Conservation (phyloP, 2,888 invertebrate species). For the Drosophila meridiana region DNA sequence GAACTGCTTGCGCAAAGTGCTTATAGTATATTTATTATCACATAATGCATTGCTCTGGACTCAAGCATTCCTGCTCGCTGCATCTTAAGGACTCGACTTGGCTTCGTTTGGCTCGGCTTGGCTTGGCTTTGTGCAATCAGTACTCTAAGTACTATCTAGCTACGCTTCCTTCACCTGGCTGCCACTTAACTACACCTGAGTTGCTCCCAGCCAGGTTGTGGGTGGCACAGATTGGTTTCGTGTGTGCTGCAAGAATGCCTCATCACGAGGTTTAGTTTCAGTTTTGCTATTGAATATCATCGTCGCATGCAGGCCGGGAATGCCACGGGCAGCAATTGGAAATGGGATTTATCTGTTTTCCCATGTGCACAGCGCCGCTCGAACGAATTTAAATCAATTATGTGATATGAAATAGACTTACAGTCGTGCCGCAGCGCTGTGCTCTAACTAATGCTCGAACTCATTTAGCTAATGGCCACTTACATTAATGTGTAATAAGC, state of each 20-base stretch:
- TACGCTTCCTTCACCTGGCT: neutral
- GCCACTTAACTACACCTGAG: slow-evolving; percentile 6
- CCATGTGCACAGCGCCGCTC: neutral
- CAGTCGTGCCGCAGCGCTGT: neutral
- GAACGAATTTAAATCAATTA: slow-evolving; percentile 4
- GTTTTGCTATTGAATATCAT: slow-evolving; percentile 13
- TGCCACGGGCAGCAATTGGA: neutral
- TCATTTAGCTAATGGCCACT: slow-evolving; percentile 53
- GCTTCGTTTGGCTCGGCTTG: neutral
- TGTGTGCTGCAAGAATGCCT: neutral
- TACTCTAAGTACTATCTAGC: neutral
- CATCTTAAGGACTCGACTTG: slow-evolving; percentile 6
- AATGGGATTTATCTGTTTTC: slow-evolving; percentile 5
- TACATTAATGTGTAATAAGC: slow-evolving; percentile 13
- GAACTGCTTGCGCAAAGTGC: neutral
- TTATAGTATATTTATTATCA: slow-evolving; percentile 12
- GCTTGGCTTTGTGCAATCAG: slow-evolving; percentile 28
- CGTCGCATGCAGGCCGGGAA: neutral
- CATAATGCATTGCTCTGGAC: slow-evolving; percentile 28
- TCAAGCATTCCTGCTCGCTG: slow-evolving; percentile 23
- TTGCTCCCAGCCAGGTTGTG: slow-evolving; percentile 20
- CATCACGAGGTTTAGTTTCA: slow-evolving; percentile 10
- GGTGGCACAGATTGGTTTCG: slow-evolving; percentile 6
- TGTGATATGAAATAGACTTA: neutral
- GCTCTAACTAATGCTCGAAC: slow-evolving; percentile 15